Conservation (phyloP, 1,140 invertebrate species). For the Zophobas morio region DNA sequence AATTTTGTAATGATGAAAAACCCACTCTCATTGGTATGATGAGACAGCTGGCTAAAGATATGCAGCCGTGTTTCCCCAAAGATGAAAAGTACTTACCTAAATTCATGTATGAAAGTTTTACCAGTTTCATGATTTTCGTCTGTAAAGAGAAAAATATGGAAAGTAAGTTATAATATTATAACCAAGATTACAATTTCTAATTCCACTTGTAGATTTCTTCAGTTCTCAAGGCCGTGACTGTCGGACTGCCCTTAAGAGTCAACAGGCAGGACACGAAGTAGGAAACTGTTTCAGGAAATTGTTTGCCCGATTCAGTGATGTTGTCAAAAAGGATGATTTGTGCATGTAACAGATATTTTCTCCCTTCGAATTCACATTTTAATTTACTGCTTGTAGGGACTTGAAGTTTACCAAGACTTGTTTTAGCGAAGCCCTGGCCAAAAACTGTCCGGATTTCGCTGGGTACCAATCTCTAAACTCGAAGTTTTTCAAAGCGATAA, state of each 20-base stretch:
- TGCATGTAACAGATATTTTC: conserved; percentile 1
- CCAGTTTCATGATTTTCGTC: not conserved
- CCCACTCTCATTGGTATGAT: not conserved
- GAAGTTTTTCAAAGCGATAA: conserved; percentile 8
- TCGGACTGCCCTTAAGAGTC: not conserved
- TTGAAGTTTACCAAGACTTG: not conserved
- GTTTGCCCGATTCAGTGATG: not conserved
- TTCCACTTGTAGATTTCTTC: conserved; percentile 22
- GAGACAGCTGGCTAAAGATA: not conserved
- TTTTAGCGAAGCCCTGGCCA: not conserved
- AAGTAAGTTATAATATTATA: not conserved
- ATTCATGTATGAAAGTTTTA: not conserved
- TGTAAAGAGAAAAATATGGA: conserved; percentile 1
- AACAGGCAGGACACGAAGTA: conserved; percentile 1
- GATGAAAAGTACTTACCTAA: conserved; percentile 17
- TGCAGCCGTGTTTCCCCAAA: conserved; percentile 5
- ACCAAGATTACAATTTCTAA: not conserved
- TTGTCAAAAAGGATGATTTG: conserved; percentile 1
- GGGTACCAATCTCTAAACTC: not conserved
- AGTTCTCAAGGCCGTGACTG: conserved; percentile 1
- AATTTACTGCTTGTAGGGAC: not conserved
- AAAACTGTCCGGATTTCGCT: conserved; percentile 4
- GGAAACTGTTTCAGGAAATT: not conserved
- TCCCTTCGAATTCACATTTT: no score
- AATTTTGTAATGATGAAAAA: conserved; percentile 1